Conservation (phyloP, 1,140 invertebrate species). For the Atta cephalotes region DNA sequence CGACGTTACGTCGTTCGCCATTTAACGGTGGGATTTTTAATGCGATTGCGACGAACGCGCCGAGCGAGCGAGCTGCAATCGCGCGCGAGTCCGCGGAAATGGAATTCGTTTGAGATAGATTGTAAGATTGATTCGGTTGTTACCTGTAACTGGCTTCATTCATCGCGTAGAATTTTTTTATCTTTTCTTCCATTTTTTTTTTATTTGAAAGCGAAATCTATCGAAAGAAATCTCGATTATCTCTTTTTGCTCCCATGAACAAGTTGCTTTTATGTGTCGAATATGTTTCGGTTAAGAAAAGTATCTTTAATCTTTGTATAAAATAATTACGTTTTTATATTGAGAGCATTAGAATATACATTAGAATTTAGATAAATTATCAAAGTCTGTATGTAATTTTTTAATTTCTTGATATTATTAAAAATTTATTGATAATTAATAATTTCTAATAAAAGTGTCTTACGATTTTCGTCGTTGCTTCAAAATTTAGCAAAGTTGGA, state of each 20-base stretch:
- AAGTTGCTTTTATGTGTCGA: neutral
- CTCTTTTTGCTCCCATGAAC: neutral
- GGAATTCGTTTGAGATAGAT: slow-evolving; percentile 57
- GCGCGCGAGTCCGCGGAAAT: slow-evolving; percentile 53
- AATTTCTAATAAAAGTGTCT: neutral
- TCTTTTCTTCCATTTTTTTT: slow-evolving; percentile 15
- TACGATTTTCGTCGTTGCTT: neutral
- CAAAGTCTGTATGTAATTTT: neutral
- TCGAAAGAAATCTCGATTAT: neutral
- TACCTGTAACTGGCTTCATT: slow-evolving; percentile 27
- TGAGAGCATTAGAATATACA: neutral
- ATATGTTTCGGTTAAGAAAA: neutral
- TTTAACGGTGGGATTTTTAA: slow-evolving; percentile 64
- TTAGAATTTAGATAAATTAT: neutral
- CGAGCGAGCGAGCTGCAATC: slow-evolving; percentile 42
- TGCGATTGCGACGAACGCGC: slow-evolving; percentile 50
- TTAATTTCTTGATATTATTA: neutral
- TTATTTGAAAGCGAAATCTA: slow-evolving; percentile 21
- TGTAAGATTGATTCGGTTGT: slow-evolving; percentile 57
- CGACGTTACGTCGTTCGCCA: slow-evolving; percentile 60
- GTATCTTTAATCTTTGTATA: neutral
- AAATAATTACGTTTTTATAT: neutral
- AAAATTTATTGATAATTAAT: neutral
- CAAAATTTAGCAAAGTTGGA: neutral
- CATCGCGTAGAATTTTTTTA: slow-evolving; percentile 42